Evolutionary conservation across 2,888 invertebrate genomes (phyloP).

Genomic region (Ommatoiulus sabulosus): DNA sequence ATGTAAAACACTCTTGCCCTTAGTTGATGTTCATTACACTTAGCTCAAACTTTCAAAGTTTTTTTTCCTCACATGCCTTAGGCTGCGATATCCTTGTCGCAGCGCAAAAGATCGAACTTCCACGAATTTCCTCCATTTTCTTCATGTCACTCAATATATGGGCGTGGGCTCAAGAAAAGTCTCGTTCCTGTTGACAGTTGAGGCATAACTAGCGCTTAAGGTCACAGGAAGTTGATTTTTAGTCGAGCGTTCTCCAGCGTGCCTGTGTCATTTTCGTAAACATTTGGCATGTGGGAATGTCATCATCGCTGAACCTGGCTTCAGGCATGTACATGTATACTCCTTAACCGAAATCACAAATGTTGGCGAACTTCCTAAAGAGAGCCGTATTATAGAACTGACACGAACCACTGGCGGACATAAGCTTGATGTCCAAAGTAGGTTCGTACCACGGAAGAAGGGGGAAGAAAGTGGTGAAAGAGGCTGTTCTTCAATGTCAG

Average conservation of each 20-base stretch:
- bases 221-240: slow-evolving; percentile 34
- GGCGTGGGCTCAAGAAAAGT: neutral
- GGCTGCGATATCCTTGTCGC: neutral
- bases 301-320: neutral
- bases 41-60: too few relatives aligned
- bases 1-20: too few relatives aligned
- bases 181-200: slow-evolving; percentile 8
- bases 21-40: too few relatives aligned
- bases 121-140: neutral
- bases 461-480: neutral
- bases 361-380: too few relatives aligned
- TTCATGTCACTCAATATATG: neutral
- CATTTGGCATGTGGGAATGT: slow-evolving; percentile 34
- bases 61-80: neutral
- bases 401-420: neutral
- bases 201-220: slow-evolving; percentile 25
- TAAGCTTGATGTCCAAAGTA: neutral
- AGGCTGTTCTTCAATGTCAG: too few relatives aligned
- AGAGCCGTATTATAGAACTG: neutral
- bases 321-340: too few relatives aligned
- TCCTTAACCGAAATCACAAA: too few relatives aligned
- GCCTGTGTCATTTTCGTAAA: neutral
- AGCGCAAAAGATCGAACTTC: too few relatives aligned
- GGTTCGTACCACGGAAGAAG: neutral
- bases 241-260: neutral